These are phyloP conservation scores for Cebidichthys violaceus DNA, from an alignment of 2,113 vertebrate species.

Conservation along the genomic window DNA sequence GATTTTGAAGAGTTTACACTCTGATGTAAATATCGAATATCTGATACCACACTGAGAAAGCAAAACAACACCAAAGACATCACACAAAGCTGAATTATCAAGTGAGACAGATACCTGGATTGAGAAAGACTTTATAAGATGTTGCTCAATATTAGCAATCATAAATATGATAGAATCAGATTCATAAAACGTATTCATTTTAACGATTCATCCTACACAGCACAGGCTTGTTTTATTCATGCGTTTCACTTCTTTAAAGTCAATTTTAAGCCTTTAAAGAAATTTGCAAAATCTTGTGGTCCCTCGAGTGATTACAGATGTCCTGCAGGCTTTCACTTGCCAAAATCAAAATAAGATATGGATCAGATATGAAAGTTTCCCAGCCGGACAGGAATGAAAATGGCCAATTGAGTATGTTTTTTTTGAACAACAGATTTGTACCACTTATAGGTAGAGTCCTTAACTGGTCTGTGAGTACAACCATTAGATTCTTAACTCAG, in stretches of 20 bases:
- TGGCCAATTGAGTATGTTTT: background rate
- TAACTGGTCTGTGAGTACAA: background rate
- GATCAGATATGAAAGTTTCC: background rate
- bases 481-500: background rate
- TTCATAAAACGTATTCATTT: background rate
- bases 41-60: background rate
- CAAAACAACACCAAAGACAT: background rate
- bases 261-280: background rate
- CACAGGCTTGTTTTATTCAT: background rate
- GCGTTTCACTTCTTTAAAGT: background rate
- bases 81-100: background rate
- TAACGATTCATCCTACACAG: background rate
- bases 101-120: background rate
- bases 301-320: background rate
- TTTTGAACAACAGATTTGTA: background rate
- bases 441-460: background rate
- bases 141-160: background rate
- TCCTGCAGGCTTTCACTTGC: background rate
- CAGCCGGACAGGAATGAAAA: background rate
- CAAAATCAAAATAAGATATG: background rate
- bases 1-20: background rate
- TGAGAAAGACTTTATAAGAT: background rate
- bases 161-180: background rate
- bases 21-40: background rate
- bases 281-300: background rate